phyloP scores from a whole-genome alignment of 1,140 invertebrate genomes.

The Leptopilina boulardi region DNA sequence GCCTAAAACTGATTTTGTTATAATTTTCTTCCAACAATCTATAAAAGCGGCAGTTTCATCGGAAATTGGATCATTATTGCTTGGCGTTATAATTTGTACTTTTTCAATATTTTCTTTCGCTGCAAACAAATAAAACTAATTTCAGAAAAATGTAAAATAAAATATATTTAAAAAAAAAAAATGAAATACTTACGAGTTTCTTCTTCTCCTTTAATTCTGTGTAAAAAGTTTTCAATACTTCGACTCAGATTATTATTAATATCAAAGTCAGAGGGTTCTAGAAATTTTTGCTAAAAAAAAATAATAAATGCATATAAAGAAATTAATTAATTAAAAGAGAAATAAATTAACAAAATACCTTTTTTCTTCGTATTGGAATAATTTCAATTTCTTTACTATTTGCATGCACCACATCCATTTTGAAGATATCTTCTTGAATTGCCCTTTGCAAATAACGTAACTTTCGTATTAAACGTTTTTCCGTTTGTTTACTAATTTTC shows the following conservation, averaged over 20 bases:
- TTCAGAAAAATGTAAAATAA: slow-evolving; percentile 36
- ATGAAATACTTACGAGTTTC: slow-evolving; percentile 50
- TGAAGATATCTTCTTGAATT: slow-evolving; percentile 59
- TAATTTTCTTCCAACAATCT: slow-evolving; percentile 31
- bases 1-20: slow-evolving; percentile 1
- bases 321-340: too few species aligned
- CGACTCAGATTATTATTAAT: slow-evolving; percentile 50
- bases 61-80: slow-evolving; percentile 1
- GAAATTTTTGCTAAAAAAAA: background rate
- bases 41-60: slow-evolving; percentile 16
- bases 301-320: background rate
- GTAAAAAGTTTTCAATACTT: slow-evolving; percentile 59
- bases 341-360: background rate
- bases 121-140: background rate
- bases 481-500: slow-evolving; percentile 27
- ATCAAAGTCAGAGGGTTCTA: slow-evolving; percentile 47
- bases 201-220: slow-evolving; percentile 51
- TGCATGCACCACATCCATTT: slow-evolving; percentile 60
- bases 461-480: slow-evolving; percentile 37
- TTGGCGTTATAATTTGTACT: background rate
- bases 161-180: slow-evolving; percentile 35
- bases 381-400: slow-evolving; percentile 40
- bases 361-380: background rate
- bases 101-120: background rate
- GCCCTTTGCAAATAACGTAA: slow-evolving; percentile 46